Conservation (phyloP, 2,797 vertebrate genomes). For the Lutjanus argentimaculatus region DNA sequence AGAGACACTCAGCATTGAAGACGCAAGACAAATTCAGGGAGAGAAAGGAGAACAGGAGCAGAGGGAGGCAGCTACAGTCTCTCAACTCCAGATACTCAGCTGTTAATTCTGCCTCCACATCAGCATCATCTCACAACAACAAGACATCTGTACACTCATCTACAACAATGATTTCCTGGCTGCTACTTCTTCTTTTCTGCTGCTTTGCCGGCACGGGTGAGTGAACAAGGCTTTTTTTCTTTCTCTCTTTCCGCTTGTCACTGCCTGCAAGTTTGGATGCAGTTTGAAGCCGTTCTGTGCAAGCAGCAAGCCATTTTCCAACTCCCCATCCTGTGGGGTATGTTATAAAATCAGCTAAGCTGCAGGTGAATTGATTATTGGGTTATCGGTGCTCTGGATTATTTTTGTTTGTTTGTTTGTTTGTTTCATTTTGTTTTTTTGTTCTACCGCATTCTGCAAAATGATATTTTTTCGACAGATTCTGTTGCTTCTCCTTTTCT, state of each 20-base stretch:
- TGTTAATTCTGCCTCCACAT: conserved; percentile 24
- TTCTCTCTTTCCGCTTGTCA: neutral
- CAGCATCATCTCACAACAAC: conserved; percentile 4
- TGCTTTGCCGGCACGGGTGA: conserved; percentile 67
- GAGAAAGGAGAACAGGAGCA: conserved; percentile 10
- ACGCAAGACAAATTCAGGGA: conserved; percentile 29
- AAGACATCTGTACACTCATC: conserved; percentile 31
- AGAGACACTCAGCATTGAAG: conserved; percentile 9
- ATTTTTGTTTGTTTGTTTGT: neutral
- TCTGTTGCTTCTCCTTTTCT: neutral
- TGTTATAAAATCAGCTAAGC: conserved; percentile 26
- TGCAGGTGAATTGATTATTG: conserved; percentile 24
- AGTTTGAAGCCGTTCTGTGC: conserved; percentile 19
- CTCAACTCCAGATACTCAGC: conserved; percentile 34
- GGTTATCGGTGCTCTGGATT: conserved; percentile 15
- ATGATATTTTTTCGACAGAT: neutral
- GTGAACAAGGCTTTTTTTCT: conserved; percentile 30
- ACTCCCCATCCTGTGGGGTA: neutral
- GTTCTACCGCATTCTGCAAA: neutral
- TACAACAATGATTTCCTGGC: conserved; percentile 57
- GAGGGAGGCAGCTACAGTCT: conserved; percentile 37
- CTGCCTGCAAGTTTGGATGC: conserved; percentile 42
- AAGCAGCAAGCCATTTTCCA: neutral
- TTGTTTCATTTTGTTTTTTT: neutral
- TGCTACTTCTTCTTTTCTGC: conserved; percentile 55